Base-by-base conservation (phyloP, 2,797 vertebrate species). In the Rhinogobio ventralis region DNA sequence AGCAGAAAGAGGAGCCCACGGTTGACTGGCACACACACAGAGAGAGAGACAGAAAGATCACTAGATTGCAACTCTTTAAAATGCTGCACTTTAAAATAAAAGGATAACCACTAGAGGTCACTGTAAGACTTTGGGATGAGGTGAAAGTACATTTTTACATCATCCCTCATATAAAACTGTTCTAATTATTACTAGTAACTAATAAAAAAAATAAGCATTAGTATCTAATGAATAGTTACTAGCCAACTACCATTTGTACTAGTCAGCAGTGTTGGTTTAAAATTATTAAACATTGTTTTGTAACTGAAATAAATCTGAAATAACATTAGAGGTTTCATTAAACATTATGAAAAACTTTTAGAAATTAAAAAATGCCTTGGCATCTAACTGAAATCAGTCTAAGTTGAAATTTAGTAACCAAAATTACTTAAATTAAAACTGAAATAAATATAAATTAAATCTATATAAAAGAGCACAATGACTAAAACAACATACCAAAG, bases 1-100 rank as follows among this genome's bases (percentile, higher is more conserved):
- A 99, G 95, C 87, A 99, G 94, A 83, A 96, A 90, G 81, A 98
- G 90, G 82, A 99, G 93, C 81, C 96, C 89, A 77, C 94, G 95
- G 88, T 99, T 99, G 88, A 99, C 98, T 99, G 93, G 82, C 95
- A 94, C 51, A 19, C 49, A 51, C 49, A 51, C 49, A 19, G 20
- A 23, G 53, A 60, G 45, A 79, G 62, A 71, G 15, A 73, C 11
- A 69, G 20, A 36, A 23, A 42, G n/a, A 64, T 36, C 11, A 60
- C 2, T 33, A 51, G 7, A 39, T 33, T 67, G 10, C 23, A 36
- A 5, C 46, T 7, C 30, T 69, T 23, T 19, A n/a, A 64, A 39
- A 55, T 62, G 9, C 36, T 67, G 10, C 1, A n/a, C 3, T 8
- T 66, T 36, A 28, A 57, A 51, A 55, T 25, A 45, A 23, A 77